These are phyloP conservation scores for Tupaia tana DNA, from an alignment of 2,113 vertebrate species.

Conservation along the genomic window DNA sequence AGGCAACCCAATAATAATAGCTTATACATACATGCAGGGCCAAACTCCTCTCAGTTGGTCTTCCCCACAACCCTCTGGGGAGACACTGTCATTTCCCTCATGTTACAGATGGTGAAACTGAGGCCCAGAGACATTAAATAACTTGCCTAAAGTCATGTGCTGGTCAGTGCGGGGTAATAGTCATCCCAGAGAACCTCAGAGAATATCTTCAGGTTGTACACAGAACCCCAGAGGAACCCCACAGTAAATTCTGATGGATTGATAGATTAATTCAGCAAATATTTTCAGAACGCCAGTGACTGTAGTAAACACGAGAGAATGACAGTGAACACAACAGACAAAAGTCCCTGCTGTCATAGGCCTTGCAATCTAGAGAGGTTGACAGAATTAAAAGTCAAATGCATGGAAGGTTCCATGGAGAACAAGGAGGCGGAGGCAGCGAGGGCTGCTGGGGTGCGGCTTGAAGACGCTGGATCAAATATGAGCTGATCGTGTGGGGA, in stretches of 20 bases:
- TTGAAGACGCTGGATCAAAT: background rate
- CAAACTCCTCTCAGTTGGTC: background rate
- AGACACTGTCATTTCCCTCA: background rate
- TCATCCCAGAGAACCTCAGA: background rate
- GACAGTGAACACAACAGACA: background rate
- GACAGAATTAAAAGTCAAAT: background rate
- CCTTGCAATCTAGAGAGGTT: background rate
- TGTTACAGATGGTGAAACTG: background rate
- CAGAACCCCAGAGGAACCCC: background rate
- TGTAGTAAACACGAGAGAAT: background rate
- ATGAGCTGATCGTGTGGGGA: background rate
- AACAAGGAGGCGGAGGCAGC: background rate
- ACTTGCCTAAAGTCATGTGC: background rate
- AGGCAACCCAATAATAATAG: background rate
- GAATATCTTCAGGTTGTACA: accelerated
- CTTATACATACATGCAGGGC: background rate
- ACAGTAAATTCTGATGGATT: background rate
- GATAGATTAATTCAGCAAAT: background rate
- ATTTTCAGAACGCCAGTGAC: background rate
- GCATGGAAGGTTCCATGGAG: background rate
- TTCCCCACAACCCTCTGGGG: background rate
- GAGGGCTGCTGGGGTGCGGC: background rate
- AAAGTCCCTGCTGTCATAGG: background rate
- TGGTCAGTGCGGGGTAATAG: background rate
- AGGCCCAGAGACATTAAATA: background rate